Percentiles rank a stretch among this genome's conserved stretches.
These are phyloP conservation scores for Dolichoris vasculosae DNA, from an alignment of 1,140 invertebrate genomes.

Conservation along the genomic window DNA sequence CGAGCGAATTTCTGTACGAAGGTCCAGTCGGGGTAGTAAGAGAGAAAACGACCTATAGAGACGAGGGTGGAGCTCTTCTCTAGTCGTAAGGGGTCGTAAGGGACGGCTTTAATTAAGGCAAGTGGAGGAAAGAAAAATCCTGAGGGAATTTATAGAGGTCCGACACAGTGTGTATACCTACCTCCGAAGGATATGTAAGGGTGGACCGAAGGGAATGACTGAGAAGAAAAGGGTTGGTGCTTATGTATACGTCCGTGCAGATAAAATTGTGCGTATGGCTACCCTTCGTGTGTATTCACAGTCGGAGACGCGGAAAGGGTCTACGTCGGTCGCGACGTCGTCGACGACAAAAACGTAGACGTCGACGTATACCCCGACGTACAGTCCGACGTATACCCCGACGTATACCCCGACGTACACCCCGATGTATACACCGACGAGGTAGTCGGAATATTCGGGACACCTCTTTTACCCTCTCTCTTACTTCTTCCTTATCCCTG, in stretches of 20 bases:
- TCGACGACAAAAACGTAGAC: background rate
- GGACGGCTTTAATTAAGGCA: slow-evolving; percentile 72
- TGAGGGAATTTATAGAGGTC: slow-evolving; percentile 73
- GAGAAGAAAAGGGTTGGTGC: slow-evolving; percentile 61
- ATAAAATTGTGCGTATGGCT: background rate
- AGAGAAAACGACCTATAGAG: slow-evolving; percentile 38
- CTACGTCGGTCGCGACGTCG: background rate
- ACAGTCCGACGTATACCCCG: background rate
- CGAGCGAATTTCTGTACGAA: slow-evolving; percentile 44
- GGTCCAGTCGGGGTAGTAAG: slow-evolving; percentile 12
- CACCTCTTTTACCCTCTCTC: slow-evolving; percentile 47
- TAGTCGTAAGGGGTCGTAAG: slow-evolving; percentile 60
- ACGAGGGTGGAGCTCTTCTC: slow-evolving; percentile 58
- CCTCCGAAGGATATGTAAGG: slow-evolving; percentile 57
- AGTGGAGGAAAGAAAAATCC: slow-evolving; percentile 73
- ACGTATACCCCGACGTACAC: slow-evolving; percentile 29
- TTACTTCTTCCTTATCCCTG: slow-evolving; percentile 45
- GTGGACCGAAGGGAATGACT: slow-evolving; percentile 37
- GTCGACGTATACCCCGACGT: background rate
- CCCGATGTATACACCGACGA: slow-evolving; percentile 23
- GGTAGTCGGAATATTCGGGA: slow-evolving; percentile 66
- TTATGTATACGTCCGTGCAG: background rate
- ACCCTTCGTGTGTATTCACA: slow-evolving; percentile 2
- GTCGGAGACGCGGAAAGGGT: slow-evolving; percentile 29
- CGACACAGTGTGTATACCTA: slow-evolving; percentile 51